Conservation (phyloP, 1,140 invertebrate genomes). For the Temnothorax longispinosus region DNA sequence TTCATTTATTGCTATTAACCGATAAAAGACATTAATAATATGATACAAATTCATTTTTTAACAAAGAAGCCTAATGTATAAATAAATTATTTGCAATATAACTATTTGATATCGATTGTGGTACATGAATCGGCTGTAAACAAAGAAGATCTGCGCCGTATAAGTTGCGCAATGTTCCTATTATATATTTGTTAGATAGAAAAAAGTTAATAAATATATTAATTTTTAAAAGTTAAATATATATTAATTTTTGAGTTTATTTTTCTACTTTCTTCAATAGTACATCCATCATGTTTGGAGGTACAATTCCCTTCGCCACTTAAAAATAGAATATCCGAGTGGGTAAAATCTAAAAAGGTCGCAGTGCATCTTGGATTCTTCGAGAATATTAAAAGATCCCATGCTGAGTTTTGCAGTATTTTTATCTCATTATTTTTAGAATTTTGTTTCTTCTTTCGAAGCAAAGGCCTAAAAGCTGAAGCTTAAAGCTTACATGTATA, state of each 20-base stretch:
- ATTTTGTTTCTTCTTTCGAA: background rate
- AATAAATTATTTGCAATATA: slow-evolving; percentile 13
- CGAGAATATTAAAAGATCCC: background rate
- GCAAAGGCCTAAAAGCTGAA: background rate
- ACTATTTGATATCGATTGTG: background rate
- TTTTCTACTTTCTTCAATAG: background rate
- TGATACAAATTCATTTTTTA: background rate
- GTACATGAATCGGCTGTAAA: background rate
- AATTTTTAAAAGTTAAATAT: no score
- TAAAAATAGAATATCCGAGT: slow-evolving; percentile 8
- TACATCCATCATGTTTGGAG: background rate
- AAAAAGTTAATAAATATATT: background rate
- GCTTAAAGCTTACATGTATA: background rate
- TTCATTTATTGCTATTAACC: background rate
- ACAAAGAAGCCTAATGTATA: background rate
- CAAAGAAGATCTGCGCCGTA: background rate
- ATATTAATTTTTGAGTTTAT: background rate
- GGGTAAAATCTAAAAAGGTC: background rate
- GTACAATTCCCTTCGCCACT: background rate
- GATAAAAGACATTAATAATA: slow-evolving; percentile 3
- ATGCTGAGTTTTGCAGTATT: slow-evolving; percentile 1
- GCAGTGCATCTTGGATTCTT: background rate
- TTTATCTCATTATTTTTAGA: slow-evolving; percentile 32
- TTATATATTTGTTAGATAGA: background rate
- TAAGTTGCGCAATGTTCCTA: background rate